phyloP scores from a whole-genome alignment of 2,113 vertebrate species.

The Dromaius novaehollandiae region DNA sequence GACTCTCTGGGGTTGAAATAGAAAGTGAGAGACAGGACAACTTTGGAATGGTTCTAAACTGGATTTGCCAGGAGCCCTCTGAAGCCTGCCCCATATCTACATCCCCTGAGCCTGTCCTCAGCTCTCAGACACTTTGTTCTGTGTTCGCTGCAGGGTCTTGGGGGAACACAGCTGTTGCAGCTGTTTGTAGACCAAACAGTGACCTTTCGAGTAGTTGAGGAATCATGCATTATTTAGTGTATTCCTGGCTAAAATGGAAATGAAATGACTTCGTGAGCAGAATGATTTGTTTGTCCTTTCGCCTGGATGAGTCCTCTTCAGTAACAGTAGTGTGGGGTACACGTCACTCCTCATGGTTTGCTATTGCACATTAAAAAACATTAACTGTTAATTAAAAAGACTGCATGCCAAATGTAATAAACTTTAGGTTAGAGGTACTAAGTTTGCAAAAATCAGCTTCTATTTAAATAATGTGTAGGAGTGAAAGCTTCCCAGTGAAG shows the following conservation, averaged over 20 bases:
- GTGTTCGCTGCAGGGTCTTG: not conserved
- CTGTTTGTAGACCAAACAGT: not conserved
- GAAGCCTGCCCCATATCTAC: not conserved
- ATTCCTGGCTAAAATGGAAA: slow-evolving; percentile 32
- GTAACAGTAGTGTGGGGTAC: accelerated
- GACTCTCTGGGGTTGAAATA: not conserved
- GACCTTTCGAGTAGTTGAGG: slow-evolving; percentile 9
- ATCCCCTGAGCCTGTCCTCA: not conserved
- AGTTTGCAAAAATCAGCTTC: not conserved
- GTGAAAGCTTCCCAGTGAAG: not conserved
- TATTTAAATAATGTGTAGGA: not conserved
- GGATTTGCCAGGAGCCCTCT: not conserved
- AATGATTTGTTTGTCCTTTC: slow-evolving; percentile 19
- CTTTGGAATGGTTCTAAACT: not conserved
- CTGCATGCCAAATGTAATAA: not conserved
- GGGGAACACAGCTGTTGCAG: slow-evolving; percentile 16
- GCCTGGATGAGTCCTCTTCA: not conserved
- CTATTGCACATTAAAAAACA: not conserved
- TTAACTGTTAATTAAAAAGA: not conserved
- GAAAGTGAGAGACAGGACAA: not conserved
- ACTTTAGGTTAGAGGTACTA: not conserved
- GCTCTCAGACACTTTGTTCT: not conserved
- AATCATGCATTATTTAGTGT: slow-evolving; percentile 49
- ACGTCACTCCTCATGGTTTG: not conserved
- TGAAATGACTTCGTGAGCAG: not conserved